phyloP scores from a whole-genome alignment of 2,113 vertebrate genomes.

The Cynocephalus volans region DNA sequence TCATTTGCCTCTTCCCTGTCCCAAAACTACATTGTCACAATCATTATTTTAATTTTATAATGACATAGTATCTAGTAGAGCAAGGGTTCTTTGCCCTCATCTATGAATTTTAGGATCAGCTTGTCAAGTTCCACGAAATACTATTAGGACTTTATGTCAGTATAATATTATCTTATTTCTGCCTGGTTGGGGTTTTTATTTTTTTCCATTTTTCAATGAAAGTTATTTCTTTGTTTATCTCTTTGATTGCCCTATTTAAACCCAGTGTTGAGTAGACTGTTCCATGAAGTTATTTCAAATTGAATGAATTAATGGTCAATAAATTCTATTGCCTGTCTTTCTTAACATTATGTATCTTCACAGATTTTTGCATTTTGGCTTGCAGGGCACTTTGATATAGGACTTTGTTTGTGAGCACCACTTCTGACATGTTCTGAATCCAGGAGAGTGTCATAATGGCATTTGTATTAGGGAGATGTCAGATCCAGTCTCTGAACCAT shows the following conservation, averaged over 20 bases:
- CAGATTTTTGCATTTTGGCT: background rate
- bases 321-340: background rate
- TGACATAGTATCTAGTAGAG: background rate
- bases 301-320: background rate
- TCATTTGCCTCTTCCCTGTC: background rate
- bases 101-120: background rate
- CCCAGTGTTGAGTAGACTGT: background rate
- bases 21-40: background rate
- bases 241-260: background rate
- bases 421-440: background rate
- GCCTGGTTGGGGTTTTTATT: background rate
- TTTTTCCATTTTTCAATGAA: background rate
- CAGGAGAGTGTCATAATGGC: background rate
- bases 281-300: background rate
- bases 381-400: background rate
- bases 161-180: background rate
- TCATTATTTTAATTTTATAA: background rate
- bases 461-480: background rate
- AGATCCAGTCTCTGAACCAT: background rate
- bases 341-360: background rate
- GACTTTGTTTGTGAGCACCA: background rate
- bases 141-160: background rate
- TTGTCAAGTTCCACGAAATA: conserved; percentile 11
- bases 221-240: background rate
- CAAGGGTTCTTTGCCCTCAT: background rate